A percentile compares a stretch with the other conserved stretches of the same genome.
Conservation (phyloP, 2,113 vertebrate species). For the Caloenas nicobarica region DNA sequence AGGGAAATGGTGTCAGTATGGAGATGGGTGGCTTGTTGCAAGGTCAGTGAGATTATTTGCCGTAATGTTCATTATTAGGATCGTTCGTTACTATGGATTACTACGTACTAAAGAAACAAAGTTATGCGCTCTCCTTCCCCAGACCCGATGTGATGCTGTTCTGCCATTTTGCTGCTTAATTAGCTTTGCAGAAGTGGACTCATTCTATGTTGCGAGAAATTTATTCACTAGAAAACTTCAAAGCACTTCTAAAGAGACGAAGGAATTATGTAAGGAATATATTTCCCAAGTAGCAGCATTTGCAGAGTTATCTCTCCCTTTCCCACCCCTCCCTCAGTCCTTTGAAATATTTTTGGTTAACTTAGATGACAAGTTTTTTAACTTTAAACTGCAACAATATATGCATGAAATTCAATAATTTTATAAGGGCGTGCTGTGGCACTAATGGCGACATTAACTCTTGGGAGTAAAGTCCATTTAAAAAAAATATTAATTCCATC, state of each 20-base stretch:
- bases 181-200: background rate
- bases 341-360: constrained; percentile 25
- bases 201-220: background rate
- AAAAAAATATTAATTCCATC: background rate
- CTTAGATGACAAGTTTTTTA: background rate
- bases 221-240: background rate
- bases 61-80: accelerated
- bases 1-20: accelerated
- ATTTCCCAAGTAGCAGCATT: background rate
- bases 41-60: background rate
- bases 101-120: background rate
- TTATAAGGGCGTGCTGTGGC: background rate
- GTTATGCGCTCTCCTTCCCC: background rate
- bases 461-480: background rate
- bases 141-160: background rate
- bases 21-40: background rate
- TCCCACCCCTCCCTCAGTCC: background rate
- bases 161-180: background rate
- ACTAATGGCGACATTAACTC: constrained; percentile 9
- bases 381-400: background rate
- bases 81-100: no score
- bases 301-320: background rate
- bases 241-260: background rate
- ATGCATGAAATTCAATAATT: background rate
- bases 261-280: background rate